Percentiles rank a stretch among this genome's conserved stretches.
Evolutionary conservation across 2,888 invertebrate genomes (phyloP).

Genomic region (Scaptomyza polygonia): DNA sequence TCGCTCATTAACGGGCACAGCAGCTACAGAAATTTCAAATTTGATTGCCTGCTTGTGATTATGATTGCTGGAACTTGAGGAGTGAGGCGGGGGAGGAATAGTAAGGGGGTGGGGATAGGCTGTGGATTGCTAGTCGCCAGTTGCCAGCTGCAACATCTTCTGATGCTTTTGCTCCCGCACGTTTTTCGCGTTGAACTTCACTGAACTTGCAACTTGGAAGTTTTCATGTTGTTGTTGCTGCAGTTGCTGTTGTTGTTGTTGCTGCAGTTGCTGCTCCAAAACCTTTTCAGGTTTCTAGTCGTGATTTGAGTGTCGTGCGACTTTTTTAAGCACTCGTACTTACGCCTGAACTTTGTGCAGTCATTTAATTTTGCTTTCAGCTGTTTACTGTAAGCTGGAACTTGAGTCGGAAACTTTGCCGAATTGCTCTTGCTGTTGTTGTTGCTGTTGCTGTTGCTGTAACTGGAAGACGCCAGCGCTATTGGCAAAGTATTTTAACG

Average conservation of each 20-base stretch:
- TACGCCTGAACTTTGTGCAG: conserved; percentile 75
- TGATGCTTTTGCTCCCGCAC: conserved; percentile 73
- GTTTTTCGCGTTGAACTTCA: conserved; percentile 80
- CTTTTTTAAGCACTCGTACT: conserved; percentile 63
- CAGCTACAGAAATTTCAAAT: conserved; percentile 54
- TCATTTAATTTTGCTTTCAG: conserved; percentile 75
- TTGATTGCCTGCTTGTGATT: conserved; percentile 61
- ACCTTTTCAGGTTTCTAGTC: conserved; percentile 69
- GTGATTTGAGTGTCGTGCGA: conserved; percentile 79
- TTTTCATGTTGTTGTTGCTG: conserved; percentile 21
- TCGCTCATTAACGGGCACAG: conserved; percentile 48
- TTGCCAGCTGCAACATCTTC: conserved; percentile 44
- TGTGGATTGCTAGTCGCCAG: conserved; percentile 21
- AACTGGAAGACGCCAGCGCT: conserved; percentile 50
- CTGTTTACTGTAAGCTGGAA: conserved; percentile 60
- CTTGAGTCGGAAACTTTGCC: conserved; percentile 42
- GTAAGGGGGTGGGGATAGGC: not conserved
- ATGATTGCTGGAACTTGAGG: conserved; percentile 45
- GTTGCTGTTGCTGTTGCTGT: conserved; percentile 22
- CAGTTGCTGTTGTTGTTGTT: conserved; percentile 5
- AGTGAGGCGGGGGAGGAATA: not conserved
- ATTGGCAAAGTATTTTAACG: conserved; percentile 38
- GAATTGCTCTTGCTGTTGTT: conserved; percentile 6
- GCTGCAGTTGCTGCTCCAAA: conserved; percentile 50
- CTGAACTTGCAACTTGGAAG: conserved; percentile 74